These are phyloP conservation scores for Paedocypris sp. DNA, from an alignment of 2,113 vertebrate species.

Conservation along the genomic window DNA sequence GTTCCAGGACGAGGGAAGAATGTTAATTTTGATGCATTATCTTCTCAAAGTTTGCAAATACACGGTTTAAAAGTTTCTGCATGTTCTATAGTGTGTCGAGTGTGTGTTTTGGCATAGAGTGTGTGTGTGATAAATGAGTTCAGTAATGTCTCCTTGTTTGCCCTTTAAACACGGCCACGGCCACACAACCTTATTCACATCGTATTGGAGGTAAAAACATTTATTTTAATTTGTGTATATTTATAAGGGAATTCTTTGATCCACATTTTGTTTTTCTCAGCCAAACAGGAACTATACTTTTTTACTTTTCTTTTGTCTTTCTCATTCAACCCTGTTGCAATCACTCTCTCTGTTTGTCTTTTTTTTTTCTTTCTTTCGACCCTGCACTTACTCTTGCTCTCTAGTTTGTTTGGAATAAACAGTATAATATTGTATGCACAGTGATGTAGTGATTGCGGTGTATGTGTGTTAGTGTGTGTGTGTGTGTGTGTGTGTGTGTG, in stretches of 20 bases:
- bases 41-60: neutral
- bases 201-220: neutral
- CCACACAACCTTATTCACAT: neutral
- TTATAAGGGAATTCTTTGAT: neutral
- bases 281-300: slow-evolving; percentile 23
- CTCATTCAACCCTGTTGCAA: neutral
- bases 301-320: slow-evolving; percentile 11
- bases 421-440: slow-evolving; percentile 62
- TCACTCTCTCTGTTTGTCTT: slow-evolving; percentile 11
- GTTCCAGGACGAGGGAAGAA: neutral
- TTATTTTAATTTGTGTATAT: neutral
- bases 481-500: slow-evolving; percentile 21
- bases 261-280: slow-evolving; percentile 8
- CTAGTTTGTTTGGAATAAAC: slow-evolving; percentile 75
- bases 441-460: slow-evolving; percentile 65
- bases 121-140: slow-evolving; percentile 34
- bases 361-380: slow-evolving; percentile 1
- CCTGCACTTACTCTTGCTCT: neutral
- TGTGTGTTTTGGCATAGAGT: neutral
- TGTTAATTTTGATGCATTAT: neutral
- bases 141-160: slow-evolving; percentile 30
- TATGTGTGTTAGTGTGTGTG: slow-evolving; percentile 40
- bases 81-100: slow-evolving; percentile 6
- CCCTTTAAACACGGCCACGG: slow-evolving; percentile 11
- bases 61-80: neutral